phyloP scores from a whole-genome alignment of 2,797 vertebrate species.

The Macropodus opercularis region DNA sequence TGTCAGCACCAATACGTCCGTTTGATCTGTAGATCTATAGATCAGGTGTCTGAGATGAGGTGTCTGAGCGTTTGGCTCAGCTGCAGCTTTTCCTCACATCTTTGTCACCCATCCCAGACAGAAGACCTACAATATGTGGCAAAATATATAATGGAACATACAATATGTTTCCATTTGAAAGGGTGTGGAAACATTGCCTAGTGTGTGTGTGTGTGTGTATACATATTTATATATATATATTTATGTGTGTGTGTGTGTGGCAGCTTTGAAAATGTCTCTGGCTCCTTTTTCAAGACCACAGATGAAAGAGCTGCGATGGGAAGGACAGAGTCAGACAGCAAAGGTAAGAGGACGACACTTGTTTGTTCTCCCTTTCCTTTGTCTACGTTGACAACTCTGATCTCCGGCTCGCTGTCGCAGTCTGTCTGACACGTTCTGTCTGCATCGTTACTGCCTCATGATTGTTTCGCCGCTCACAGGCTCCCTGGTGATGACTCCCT shows the following conservation, averaged over 20 bases:
- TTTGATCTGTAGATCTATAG: slow-evolving; percentile 31
- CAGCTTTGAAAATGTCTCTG: slow-evolving; percentile 5
- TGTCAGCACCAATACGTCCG: neutral
- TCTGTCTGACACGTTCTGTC: slow-evolving; percentile 18
- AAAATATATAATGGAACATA: too few relatives aligned
- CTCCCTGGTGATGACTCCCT: slow-evolving; percentile 16
- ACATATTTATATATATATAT: too few relatives aligned
- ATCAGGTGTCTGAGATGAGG: too few relatives aligned
- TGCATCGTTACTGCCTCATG: neutral
- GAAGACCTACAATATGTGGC: too few relatives aligned
- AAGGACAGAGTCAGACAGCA: slow-evolving; percentile 29
- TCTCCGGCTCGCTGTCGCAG: slow-evolving; percentile 10
- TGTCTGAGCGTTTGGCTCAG: neutral
- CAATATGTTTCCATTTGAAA: too few relatives aligned
- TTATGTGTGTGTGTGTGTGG: too few relatives aligned
- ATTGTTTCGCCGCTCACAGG: slow-evolving; percentile 4
- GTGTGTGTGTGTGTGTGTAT: too few relatives aligned
- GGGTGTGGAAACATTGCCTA: too few relatives aligned
- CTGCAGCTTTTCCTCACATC: slow-evolving; percentile 10
- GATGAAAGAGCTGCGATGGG: slow-evolving; percentile 34
- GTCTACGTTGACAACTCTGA: slow-evolving; percentile 38
- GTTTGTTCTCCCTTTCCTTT: slow-evolving; percentile 35
- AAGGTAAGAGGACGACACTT: slow-evolving; percentile 35
- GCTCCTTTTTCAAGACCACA: slow-evolving; percentile 15
- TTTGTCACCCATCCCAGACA: slow-evolving; percentile 24